Evolutionary conservation across 2,888 invertebrate species (phyloP), one percentile per base, ranked within the genome.

Genomic region (Cantharis nigra): DNA sequence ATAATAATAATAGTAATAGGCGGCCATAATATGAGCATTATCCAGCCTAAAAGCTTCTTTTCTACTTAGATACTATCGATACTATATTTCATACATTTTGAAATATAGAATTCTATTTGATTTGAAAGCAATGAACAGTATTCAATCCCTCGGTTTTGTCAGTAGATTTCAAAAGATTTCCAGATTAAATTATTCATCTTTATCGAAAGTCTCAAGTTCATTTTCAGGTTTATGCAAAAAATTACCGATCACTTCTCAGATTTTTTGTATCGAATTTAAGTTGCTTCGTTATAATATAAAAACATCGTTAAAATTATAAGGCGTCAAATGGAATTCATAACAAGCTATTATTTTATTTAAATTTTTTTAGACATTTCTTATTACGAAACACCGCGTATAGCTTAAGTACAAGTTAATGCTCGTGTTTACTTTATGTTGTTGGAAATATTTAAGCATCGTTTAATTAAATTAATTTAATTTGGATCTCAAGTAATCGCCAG

Each of bases 231-330:
- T 76, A 76, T 74, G 79, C 78, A 81, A 67, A 82, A 80, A 80
- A 81, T 81, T 78, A 74, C 80, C 75, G 80, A 81, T 83, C 81
- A 80, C 82, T 80, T 80, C 79, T 78, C 79, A 82, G 79, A 82
- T 82, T 80, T 49, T 49, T 82, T 79, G 77, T 82, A 82, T 82
- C 79, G 78, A 79, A 81, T 82, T 82, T 82, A 80, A 80, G 80
- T 82, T 82, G 69, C 80, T 83, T 82, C 81, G 81, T 82, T 82
- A 81, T 76, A 78, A 81, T 80, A 81, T 81, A 80, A 80, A 80
- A 78, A 78, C 76, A 9, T 78, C 78, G 80, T 79, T 63, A 71
- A 73, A 74, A 71, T 33, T 65, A 62, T 67, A 71, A 70, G 28
- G 67, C 33, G 71, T 62, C 71, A 62, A 28, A 62, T 71, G 65